A percentile compares a stretch with the other conserved stretches of the same genome.
Conservation (phyloP, 2,888 invertebrate genomes). For the Tyria jacobaeae region DNA sequence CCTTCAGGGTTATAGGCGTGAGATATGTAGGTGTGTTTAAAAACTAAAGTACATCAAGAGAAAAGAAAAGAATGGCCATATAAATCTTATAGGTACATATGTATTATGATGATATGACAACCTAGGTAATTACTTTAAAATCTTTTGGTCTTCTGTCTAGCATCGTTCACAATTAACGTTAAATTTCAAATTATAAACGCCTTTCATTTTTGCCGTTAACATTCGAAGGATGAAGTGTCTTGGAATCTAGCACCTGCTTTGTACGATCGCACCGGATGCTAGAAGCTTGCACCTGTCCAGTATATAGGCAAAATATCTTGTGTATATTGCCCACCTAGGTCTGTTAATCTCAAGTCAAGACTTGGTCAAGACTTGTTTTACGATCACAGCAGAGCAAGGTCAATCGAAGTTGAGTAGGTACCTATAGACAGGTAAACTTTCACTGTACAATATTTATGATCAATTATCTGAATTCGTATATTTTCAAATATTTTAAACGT, state of each 20-base stretch:
- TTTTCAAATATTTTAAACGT: slow-evolving; percentile 5
- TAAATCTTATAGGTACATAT: background rate
- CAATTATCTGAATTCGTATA: slow-evolving; percentile 23
- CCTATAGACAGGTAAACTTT: slow-evolving; percentile 57
- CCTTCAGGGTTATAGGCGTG: too few relatives aligned
- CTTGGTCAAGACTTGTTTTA: slow-evolving; percentile 54
- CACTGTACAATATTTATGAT: slow-evolving; percentile 46
- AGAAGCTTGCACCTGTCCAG: slow-evolving; percentile 47
- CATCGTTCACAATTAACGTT: slow-evolving; percentile 25
- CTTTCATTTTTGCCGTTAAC: slow-evolving; percentile 49
- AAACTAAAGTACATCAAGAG: too few relatives aligned
- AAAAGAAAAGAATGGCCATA: too few relatives aligned
- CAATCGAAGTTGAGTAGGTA: slow-evolving; percentile 46
- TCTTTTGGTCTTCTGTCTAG: slow-evolving; percentile 22
- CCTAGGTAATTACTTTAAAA: background rate
- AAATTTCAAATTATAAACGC: slow-evolving; percentile 45
- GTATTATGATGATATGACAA: background rate
- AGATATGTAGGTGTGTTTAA: too few relatives aligned
- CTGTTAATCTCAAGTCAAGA: slow-evolving; percentile 34
- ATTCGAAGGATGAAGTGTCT: slow-evolving; percentile 38
- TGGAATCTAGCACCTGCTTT: slow-evolving; percentile 51
- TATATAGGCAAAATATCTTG: slow-evolving; percentile 18
- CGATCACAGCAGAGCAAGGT: slow-evolving; percentile 55
- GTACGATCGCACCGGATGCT: slow-evolving; percentile 52
- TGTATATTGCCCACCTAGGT: slow-evolving; percentile 28